A percentile compares a stretch with the other conserved stretches of the same genome.
Conservation (phyloP, 2,113 vertebrate genomes). For the Cygnus buccinator region DNA sequence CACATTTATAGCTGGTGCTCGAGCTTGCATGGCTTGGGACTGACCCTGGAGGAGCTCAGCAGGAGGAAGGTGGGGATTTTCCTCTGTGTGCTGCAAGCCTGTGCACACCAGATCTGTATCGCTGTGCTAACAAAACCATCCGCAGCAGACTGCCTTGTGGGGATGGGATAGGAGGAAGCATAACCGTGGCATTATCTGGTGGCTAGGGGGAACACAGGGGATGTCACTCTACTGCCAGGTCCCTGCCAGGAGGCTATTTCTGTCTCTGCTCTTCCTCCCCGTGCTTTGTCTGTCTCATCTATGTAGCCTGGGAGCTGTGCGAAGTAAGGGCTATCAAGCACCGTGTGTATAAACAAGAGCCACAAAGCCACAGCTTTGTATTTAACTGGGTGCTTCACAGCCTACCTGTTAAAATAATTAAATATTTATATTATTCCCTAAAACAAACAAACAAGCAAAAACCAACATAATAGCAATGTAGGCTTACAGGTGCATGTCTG, state of each 20-base stretch:
- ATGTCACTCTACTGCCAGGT: neutral
- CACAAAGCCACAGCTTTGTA: neutral
- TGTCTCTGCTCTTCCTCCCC: neutral
- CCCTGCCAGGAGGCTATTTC: neutral
- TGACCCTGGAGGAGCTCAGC: neutral
- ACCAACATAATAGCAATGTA: neutral
- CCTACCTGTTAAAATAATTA: neutral
- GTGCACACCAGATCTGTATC: neutral
- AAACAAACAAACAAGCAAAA: neutral
- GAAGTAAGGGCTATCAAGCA: neutral
- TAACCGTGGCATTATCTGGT: neutral
- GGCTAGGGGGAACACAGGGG: neutral
- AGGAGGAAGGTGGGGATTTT: neutral
- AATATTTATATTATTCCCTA: neutral
- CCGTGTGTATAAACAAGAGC: neutral
- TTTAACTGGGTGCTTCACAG: neutral
- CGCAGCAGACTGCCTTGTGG: fast-evolving
- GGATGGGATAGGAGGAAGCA: neutral
- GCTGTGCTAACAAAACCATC: neutral
- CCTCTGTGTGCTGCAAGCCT: neutral
- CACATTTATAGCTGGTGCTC: neutral
- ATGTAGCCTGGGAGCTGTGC: neutral
- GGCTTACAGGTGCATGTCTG: neutral
- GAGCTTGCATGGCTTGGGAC: neutral
- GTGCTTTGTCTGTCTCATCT: neutral